These are phyloP conservation scores for Chloromyia formosa DNA, from an alignment of 2,888 invertebrate species.

Conservation along the genomic window DNA sequence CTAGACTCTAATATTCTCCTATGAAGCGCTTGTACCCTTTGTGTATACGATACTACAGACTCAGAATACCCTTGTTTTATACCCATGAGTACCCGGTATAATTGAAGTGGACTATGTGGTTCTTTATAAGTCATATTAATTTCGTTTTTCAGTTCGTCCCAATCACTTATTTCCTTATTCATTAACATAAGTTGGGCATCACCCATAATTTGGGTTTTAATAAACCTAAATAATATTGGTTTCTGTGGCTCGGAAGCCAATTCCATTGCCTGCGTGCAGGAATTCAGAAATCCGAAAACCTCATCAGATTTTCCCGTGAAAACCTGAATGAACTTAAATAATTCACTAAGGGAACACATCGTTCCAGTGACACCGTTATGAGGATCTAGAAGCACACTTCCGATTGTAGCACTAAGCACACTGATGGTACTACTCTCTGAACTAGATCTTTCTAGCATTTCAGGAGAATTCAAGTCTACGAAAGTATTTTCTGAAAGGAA, in stretches of 20 bases:
- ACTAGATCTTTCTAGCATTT: too few species aligned
- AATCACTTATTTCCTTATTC: slow-evolving; percentile 36
- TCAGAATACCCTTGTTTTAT: not conserved
- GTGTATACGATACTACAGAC: slow-evolving; percentile 2
- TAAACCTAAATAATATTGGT: slow-evolving; percentile 19
- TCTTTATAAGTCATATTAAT: not conserved
- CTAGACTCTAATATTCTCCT: not conserved
- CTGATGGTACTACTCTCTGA: too few species aligned
- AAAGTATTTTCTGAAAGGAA: too few species aligned
- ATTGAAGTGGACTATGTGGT: not conserved
- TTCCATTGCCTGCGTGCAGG: too few species aligned
- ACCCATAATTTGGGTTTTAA: slow-evolving; percentile 11
- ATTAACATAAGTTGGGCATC: slow-evolving; percentile 39
- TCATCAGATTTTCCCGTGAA: too few species aligned
- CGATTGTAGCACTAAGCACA: too few species aligned
- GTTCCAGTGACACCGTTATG: too few species aligned
- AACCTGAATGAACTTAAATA: too few species aligned
- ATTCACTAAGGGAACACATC: too few species aligned
- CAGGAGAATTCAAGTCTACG: too few species aligned
- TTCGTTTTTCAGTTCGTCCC: slow-evolving; percentile 3
- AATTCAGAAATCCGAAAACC: too few species aligned
- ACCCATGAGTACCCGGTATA: not conserved
- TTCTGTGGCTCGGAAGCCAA: slow-evolving; percentile 31
- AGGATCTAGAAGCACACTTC: too few species aligned
- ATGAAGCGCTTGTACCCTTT: not conserved